phyloP scores from a whole-genome alignment of 2,113 vertebrate species.

The Eclectus roratus region DNA sequence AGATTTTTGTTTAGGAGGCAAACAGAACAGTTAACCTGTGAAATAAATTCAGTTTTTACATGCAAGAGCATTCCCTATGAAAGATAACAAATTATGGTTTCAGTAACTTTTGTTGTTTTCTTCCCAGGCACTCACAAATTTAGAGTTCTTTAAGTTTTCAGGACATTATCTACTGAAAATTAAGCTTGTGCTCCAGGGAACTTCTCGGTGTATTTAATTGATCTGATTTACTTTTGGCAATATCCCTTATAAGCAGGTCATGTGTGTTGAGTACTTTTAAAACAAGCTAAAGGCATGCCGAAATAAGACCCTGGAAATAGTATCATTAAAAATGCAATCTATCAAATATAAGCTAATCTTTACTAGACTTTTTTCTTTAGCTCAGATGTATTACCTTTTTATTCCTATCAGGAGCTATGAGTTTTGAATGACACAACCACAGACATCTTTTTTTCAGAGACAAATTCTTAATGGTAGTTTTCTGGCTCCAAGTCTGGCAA shows the following conservation, averaged over 20 bases:
- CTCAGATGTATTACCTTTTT: not conserved
- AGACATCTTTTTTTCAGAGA: conserved; percentile 5
- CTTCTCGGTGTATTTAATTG: not conserved
- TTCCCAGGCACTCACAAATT: not conserved
- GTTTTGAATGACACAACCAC: conserved; percentile 41
- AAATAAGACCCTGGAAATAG: not conserved
- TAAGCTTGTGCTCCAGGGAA: not conserved
- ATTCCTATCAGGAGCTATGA: conserved; percentile 21
- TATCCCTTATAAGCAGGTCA: not conserved
- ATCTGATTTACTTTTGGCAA: not conserved
- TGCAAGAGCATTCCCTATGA: not conserved
- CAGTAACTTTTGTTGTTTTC: not conserved
- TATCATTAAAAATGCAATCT: not conserved
- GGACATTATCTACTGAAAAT: not conserved
- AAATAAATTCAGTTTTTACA: not conserved
- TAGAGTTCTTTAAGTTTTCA: not conserved
- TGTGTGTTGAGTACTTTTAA: not conserved
- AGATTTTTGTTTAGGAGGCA: not conserved
- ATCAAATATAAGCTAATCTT: conserved; percentile 16
- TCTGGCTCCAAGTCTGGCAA: not conserved
- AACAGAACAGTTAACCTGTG: not conserved
- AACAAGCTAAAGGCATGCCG: not conserved
- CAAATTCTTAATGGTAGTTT: conserved; percentile 1
- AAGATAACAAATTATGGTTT: not conserved
- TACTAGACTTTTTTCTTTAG: not conserved